Conservation (phyloP, 2,113 vertebrate species). For the Chaenogobius annularis region DNA sequence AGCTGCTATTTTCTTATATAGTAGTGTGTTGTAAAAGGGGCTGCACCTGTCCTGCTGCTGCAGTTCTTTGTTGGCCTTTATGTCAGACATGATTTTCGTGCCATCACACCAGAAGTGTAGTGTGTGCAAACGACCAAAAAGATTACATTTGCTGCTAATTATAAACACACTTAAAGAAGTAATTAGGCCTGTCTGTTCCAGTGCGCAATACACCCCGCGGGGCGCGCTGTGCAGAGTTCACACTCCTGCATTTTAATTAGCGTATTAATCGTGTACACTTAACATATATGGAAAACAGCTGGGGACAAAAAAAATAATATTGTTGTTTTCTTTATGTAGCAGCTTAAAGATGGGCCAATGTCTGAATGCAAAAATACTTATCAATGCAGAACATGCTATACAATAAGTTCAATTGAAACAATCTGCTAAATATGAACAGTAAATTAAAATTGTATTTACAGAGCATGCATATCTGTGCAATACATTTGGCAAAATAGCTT, state of each 20-base stretch:
- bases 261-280: constrained; percentile 36
- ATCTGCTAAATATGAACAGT: not conserved
- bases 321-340: constrained; percentile 14
- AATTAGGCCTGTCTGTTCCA: constrained; percentile 71
- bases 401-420: not conserved
- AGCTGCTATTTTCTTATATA: not conserved
- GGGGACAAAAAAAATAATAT: constrained; percentile 23
- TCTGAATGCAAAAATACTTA: not conserved
- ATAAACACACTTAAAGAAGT: constrained; percentile 70
- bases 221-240: constrained; percentile 35
- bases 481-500: not conserved
- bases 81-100: constrained; percentile 64
- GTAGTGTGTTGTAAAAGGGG: not conserved
- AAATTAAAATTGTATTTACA: not conserved
- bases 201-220: constrained; percentile 43
- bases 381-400: not conserved
- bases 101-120: constrained; percentile 58
- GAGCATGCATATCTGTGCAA: not conserved
- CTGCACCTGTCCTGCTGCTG: constrained; percentile 13
- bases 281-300: constrained; percentile 27
- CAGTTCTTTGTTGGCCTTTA: constrained; percentile 37
- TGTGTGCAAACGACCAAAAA: constrained; percentile 68
- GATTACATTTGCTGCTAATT: constrained; percentile 73
- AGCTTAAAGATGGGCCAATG: constrained; percentile 2
- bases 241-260: constrained; percentile 39